Evolutionary conservation across 1,140 invertebrate species (phyloP), one percentile per base, ranked within the genome.

Genomic region (Hyles euphorbiae): DNA sequence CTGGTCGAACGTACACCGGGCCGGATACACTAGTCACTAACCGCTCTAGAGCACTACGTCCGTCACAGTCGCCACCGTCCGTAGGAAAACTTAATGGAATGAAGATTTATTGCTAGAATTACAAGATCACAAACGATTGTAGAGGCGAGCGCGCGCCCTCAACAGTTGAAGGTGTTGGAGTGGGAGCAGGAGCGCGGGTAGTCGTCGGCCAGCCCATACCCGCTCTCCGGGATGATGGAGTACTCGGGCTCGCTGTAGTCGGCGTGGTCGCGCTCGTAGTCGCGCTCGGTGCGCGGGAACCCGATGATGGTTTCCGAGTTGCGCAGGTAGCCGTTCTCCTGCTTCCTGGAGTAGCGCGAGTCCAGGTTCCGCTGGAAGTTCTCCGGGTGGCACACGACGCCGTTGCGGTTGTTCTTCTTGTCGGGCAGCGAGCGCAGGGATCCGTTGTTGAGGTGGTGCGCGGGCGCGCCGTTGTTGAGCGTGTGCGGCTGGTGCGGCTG

Each of bases 21-120:
- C 76, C 74, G 70, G 65, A 74, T 68, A 71, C 62, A 74, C 78
- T 79, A 81, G 72, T 74, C 78, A 81, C 78, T 81, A 78, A 77
- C 68, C 74, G 75, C 76, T 74, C 78, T 80, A 83, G 73, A 81
- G 74, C 80, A 77, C 81, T 83, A 81, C 76, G 76, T 81, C 68
- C 76, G 70, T 78, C 80, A 70, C 74, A 65, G 70, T 56, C 66
- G 68, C 69, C 68, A 73, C 70, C 72, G 67, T 76, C 70, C 78
- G 69, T 77, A 81, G 71, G 72, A 80, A 84, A 83, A 83, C 80
- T 74, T 81, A 88, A 86, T 85, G 87, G 87, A 90, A 90, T 88
- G 88, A 86, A 89, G 86, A 84, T 82, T 89, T 89, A 89, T 89
- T 89, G 86, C 88, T 89, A 89, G 78, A 76, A 83, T 88, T 88